Percentiles rank a stretch among this genome's conserved stretches.
phyloP scores from a whole-genome alignment of 2,888 invertebrate genomes.

The Microdon myrmicae region DNA sequence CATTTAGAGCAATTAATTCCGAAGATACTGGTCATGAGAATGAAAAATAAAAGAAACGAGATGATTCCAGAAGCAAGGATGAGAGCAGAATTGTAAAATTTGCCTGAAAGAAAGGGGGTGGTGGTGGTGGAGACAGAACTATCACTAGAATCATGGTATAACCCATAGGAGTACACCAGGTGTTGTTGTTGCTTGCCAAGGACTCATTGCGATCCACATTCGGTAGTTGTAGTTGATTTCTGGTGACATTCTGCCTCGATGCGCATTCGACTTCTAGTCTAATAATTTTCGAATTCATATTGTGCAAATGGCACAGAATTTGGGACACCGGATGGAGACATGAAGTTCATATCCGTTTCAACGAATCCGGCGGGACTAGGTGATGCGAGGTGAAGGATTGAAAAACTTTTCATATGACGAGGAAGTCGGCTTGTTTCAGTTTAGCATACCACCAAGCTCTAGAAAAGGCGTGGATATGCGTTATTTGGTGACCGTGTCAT shows the following conservation, averaged over 20 bases:
- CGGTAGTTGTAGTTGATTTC: slow-evolving; percentile 32
- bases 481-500: too few species aligned
- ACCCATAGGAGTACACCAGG: slow-evolving; percentile 11
- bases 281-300: slow-evolving; percentile 37
- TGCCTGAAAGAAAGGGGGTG: slow-evolving; percentile 18
- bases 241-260: slow-evolving; percentile 38
- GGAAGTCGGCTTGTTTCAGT: too few species aligned
- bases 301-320: slow-evolving; percentile 25
- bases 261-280: slow-evolving; percentile 45
- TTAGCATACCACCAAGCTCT: too few species aligned
- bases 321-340: too few species aligned
- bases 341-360: too few species aligned
- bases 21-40: slow-evolving; percentile 38
- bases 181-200: slow-evolving; percentile 29
- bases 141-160: too few species aligned
- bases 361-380: too few species aligned
- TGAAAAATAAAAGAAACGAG: not conserved
- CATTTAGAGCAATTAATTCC: slow-evolving; percentile 52
- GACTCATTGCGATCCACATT: slow-evolving; percentile 38
- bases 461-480: too few species aligned
- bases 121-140: not conserved
- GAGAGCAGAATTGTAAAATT: slow-evolving; percentile 10
- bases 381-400: too few species aligned
- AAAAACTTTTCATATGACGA: too few species aligned
- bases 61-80: slow-evolving; percentile 10